Percentiles rank a stretch among this genome's conserved stretches.
Conservation (phyloP, 2,113 vertebrate genomes). For the Canis aureus region DNA sequence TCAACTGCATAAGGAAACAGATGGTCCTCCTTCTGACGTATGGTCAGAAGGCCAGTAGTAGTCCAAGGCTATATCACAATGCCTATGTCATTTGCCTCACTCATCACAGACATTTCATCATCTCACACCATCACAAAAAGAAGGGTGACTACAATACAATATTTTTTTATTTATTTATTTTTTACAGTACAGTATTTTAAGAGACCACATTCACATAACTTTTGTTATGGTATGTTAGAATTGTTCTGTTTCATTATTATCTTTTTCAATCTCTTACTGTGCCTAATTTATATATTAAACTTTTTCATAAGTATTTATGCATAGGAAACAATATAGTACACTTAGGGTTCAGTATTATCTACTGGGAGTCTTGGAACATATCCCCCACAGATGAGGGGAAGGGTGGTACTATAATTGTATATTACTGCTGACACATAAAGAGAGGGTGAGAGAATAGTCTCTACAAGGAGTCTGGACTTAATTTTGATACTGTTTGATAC, state of each 20-base stretch:
- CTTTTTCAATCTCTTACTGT: not conserved
- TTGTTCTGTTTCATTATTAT: not conserved
- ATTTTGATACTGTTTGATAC: not conserved
- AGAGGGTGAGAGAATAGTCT: not conserved
- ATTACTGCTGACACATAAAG: not conserved
- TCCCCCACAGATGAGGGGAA: not conserved
- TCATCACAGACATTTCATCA: not conserved
- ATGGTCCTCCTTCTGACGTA: not conserved
- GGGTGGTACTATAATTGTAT: not conserved
- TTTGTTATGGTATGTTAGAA: not conserved
- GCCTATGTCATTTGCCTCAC: not conserved
- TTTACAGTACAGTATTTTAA: not conserved
- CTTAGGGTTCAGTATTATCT: not conserved
- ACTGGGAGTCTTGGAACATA: not conserved
- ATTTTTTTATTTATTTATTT: too few relatives aligned
- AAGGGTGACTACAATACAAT: not conserved
- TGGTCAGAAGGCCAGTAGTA: not conserved
- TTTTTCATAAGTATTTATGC: not conserved
- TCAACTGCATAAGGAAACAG: not conserved
- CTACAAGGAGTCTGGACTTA: not conserved
- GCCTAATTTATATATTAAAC: not conserved
- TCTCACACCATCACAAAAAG: not conserved
- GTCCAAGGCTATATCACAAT: not conserved
- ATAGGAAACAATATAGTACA: not conserved
- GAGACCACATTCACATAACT: not conserved